Percentiles rank a stretch among this genome's conserved stretches.
Evolutionary conservation across 1,140 invertebrate species (phyloP).

Genomic region (Sminthurides bifidus): DNA sequence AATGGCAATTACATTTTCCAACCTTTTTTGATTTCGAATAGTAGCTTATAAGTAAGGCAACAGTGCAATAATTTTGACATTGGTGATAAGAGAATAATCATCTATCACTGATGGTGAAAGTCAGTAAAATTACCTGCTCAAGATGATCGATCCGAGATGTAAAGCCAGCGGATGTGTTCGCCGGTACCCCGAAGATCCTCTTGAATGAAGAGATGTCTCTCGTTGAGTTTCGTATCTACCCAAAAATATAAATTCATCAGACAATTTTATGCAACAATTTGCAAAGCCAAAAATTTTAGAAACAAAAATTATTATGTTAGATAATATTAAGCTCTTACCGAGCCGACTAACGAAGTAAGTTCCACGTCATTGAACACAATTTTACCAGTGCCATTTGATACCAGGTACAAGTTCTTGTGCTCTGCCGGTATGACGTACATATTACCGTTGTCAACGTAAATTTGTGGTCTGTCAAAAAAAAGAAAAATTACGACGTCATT

Average conservation of each 20-base stretch:
- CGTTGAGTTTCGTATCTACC: constrained; percentile 21
- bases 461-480: constrained; percentile 30
- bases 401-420: constrained; percentile 22
- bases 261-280: background rate
- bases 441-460: constrained; percentile 25
- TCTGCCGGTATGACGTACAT: constrained; percentile 26
- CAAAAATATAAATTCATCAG: background rate
- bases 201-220: constrained; percentile 17
- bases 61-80: background rate
- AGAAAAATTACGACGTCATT: constrained; percentile 20
- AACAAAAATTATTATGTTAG: background rate
- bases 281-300: background rate
- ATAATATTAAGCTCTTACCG: constrained; percentile 12
- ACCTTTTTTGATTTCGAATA: background rate
- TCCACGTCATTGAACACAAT: constrained; percentile 27
- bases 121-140: constrained; percentile 5
- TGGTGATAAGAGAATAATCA: too few relatives aligned
- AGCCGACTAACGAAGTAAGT: constrained; percentile 13
- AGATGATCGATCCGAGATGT: constrained; percentile 1
- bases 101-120: background rate
- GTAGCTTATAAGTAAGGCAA: background rate
- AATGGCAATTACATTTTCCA: background rate
- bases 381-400: constrained; percentile 26
- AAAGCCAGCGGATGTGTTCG: constrained; percentile 9
- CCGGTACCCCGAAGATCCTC: constrained; percentile 21